A percentile compares a stretch with the other conserved stretches of the same genome.
phyloP scores from a whole-genome alignment of 2,113 vertebrate genomes.

The Cyanoramphus novaezelandiae region DNA sequence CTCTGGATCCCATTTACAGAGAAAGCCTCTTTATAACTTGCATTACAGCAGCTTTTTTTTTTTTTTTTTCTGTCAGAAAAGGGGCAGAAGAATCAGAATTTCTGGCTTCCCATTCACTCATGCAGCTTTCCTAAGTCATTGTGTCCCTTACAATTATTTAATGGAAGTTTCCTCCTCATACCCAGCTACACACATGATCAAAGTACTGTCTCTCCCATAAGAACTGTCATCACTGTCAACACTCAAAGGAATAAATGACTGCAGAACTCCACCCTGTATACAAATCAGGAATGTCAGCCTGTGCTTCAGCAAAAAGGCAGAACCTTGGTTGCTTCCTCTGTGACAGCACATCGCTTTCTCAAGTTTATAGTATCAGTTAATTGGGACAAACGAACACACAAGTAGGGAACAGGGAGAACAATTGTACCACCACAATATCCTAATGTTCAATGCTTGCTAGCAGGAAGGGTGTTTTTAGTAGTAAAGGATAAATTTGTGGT shows the following conservation, averaged over 20 bases:
- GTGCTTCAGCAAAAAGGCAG: neutral
- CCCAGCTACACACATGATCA: neutral
- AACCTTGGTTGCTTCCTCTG: slow-evolving; percentile 6
- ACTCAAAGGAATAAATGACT: neutral
- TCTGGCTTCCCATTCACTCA: neutral
- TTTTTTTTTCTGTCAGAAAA: neutral
- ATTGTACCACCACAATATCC: neutral
- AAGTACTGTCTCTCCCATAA: neutral
- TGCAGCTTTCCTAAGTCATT: neutral
- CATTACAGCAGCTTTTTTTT: neutral
- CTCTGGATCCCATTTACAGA: neutral
- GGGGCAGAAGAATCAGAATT: neutral
- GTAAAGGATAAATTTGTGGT: neutral
- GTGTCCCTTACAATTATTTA: neutral
- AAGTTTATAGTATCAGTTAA: neutral
- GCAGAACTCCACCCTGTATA: slow-evolving; percentile 42
- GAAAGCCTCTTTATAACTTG: neutral
- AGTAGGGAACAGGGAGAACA: neutral
- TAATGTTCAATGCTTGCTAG: neutral
- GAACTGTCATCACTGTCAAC: neutral
- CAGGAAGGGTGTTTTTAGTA: neutral
- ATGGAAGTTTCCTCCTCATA: neutral
- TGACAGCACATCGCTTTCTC: neutral
- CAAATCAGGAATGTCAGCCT: neutral
- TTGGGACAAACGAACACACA: neutral